Percentiles rank a stretch among this genome's conserved stretches.
These are phyloP conservation scores for Buceros bicornis DNA, from an alignment of 2,797 vertebrate genomes.

Conservation along the genomic window DNA sequence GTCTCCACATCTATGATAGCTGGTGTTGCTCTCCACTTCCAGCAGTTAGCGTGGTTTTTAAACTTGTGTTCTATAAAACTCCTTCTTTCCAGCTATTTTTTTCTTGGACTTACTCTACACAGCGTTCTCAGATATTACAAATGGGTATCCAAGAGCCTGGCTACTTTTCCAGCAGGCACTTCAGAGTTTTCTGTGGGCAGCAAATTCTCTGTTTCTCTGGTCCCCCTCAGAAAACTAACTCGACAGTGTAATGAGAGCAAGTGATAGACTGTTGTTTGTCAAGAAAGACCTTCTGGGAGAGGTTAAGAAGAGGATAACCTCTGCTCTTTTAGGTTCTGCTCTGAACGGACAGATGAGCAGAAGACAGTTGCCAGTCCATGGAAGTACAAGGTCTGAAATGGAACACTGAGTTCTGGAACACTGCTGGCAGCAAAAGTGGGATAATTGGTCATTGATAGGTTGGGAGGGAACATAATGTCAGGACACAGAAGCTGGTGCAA, in stretches of 20 bases:
- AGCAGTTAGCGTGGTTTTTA: not conserved
- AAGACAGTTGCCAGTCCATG: not conserved
- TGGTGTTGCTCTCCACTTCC: not conserved
- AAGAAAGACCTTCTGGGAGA: not conserved
- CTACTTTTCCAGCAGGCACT: not conserved
- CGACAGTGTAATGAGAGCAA: not conserved
- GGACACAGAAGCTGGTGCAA: not conserved
- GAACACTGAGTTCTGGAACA: constrained; percentile 2
- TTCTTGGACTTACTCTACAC: not conserved
- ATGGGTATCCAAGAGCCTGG: not conserved
- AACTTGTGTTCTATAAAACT: not conserved
- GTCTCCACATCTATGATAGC: not conserved
- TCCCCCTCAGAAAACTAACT: not conserved
- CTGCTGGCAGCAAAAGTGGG: not conserved
- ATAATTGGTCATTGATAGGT: not conserved
- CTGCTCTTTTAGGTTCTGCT: not conserved
- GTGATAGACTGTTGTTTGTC: not conserved
- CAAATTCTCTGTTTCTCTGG: not conserved
- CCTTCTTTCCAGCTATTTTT: not conserved
- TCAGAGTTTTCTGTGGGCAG: not conserved
- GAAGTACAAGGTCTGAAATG: not conserved
- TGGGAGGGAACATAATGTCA: not conserved
- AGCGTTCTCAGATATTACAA: not conserved
- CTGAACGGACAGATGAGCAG: not conserved
- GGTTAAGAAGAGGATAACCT: not conserved